A percentile compares a stretch with the other conserved stretches of the same genome.
Conservation (phyloP, 2,888 invertebrate species). For the Epinotia nisella region DNA sequence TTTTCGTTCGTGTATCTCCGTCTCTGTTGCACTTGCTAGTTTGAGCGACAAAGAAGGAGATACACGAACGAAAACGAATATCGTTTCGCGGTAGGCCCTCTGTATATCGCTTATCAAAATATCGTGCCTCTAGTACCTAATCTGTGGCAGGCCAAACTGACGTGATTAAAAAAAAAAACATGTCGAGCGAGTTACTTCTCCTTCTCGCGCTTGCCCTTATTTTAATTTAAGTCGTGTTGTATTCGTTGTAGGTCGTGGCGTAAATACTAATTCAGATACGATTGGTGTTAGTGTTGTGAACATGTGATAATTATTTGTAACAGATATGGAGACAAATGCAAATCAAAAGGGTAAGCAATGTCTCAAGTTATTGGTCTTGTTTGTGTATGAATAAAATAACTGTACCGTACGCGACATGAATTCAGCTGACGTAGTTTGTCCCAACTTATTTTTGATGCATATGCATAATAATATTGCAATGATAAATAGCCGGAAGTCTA, state of each 20-base stretch:
- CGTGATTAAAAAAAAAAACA: constrained; percentile 59
- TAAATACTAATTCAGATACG: constrained; percentile 27
- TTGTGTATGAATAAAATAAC: constrained; percentile 76
- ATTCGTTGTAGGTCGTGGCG: constrained; percentile 41
- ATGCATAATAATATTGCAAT: constrained; percentile 31
- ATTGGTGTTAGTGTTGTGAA: constrained; percentile 63
- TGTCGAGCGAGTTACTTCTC: constrained; percentile 52
- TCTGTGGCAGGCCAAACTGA: constrained; percentile 50
- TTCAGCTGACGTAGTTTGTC: constrained; percentile 65
- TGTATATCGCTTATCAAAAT: no score
- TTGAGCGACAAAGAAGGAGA: no score
- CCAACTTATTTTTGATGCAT: constrained; percentile 50
- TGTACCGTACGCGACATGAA: constrained; percentile 71
- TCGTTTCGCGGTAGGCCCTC: no score
- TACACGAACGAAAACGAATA: no score
- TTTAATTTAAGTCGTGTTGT: constrained; percentile 52
- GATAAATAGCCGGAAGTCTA: constrained; percentile 4
- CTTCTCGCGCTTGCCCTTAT: constrained; percentile 64
- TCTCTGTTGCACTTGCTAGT: no score
- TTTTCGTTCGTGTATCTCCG: no score
- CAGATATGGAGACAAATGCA: constrained; percentile 79
- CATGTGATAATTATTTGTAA: constrained; percentile 70
- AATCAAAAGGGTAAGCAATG: constrained; percentile 78
- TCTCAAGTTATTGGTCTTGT: constrained; percentile 64
- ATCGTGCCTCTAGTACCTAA: neutral